Percentiles rank a stretch among this genome's conserved stretches.
Evolutionary conservation across 2,888 invertebrate genomes (phyloP).

Genomic region (Cataglyphis altisquamis): DNA sequence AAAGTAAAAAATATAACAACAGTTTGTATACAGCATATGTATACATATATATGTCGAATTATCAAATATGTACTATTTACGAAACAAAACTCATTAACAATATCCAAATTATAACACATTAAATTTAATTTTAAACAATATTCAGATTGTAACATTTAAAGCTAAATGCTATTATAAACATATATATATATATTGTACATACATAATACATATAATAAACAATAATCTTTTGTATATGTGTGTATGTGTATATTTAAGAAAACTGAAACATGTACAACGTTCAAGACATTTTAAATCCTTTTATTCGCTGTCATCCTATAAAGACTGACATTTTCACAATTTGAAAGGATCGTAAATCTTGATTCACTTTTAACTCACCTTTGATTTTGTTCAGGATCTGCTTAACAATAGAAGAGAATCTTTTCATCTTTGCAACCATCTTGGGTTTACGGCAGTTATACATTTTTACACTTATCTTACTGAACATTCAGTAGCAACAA

Average conservation of each 20-base stretch:
- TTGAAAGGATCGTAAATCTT: neutral
- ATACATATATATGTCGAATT: neutral
- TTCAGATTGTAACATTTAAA: neutral
- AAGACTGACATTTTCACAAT: constrained; percentile 1
- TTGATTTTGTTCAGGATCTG: neutral
- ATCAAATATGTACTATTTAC: neutral
- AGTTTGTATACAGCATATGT: neutral
- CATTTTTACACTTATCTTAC: constrained; percentile 16
- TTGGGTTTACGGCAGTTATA: constrained; percentile 6
- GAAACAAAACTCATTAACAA: neutral
- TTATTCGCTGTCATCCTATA: constrained; percentile 14
- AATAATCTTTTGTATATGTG: neutral
- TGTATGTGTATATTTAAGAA: neutral
- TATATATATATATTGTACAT: too few relatives aligned
- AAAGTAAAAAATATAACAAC: neutral
- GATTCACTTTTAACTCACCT: constrained; percentile 3
- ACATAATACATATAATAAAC: neutral
- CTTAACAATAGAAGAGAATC: constrained; percentile 32
- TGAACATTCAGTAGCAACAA: constrained; percentile 26
- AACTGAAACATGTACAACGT: neutral
- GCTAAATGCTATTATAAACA: neutral
- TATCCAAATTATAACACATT: neutral
- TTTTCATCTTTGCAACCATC: constrained; percentile 14
- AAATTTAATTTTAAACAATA: neutral
- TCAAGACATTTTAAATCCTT: neutral